Evolutionary conservation across 2,113 vertebrate genomes (phyloP).

Genomic region (Phalacrocorax brasilianus): DNA sequence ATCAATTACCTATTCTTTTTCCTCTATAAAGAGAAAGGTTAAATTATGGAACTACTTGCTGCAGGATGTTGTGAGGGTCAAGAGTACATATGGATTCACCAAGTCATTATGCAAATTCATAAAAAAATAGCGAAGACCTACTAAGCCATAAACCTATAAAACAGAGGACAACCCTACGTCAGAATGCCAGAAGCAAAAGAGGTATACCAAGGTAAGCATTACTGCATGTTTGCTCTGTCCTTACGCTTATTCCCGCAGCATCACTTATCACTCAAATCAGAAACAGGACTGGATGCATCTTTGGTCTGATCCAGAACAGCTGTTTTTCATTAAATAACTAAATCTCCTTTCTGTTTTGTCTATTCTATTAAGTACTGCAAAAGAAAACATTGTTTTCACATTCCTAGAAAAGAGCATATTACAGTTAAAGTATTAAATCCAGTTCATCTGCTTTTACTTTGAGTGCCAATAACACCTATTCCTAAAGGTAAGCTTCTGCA

Average conservation of each 20-base stretch:
- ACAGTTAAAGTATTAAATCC: slow-evolving; percentile 48
- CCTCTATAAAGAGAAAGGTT: not conserved
- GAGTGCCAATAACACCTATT: not conserved
- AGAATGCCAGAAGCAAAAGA: slow-evolving; percentile 17
- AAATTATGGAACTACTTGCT: not conserved
- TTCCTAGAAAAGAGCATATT: slow-evolving; percentile 36
- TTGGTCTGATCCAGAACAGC: slow-evolving; percentile 32
- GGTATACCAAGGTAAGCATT: not conserved
- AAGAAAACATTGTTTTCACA: slow-evolving; percentile 44
- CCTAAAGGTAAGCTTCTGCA: slow-evolving; percentile 1
- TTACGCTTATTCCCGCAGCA: not conserved
- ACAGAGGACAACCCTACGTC: not conserved
- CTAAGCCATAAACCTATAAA: not conserved
- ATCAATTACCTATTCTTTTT: not conserved
- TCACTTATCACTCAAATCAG: slow-evolving; percentile 42
- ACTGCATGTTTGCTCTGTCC: not conserved
- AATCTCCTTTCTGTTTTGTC: slow-evolving; percentile 38
- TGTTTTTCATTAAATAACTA: slow-evolving; percentile 38
- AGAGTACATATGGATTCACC: not conserved
- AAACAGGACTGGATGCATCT: slow-evolving; percentile 11
- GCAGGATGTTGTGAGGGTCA: not conserved
- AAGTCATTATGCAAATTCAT: not conserved
- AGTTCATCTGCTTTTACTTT: slow-evolving; percentile 44
- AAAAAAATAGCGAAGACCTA: not conserved
- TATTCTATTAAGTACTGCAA: slow-evolving; percentile 16